Evolutionary conservation across 1,140 invertebrate genomes (phyloP).

Genomic region (Papilio dardanus): DNA sequence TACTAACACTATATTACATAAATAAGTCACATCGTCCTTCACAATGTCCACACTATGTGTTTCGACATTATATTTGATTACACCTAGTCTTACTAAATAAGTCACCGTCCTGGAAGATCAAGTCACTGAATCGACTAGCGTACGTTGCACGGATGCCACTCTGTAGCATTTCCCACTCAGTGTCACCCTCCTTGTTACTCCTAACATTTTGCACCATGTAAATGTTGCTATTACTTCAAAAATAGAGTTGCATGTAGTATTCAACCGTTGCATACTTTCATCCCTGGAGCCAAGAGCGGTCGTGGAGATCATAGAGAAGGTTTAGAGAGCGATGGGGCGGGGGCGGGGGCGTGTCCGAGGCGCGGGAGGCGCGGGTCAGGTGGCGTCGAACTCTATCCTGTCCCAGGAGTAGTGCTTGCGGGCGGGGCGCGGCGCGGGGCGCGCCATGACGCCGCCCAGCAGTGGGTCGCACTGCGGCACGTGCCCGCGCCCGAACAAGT

Average conservation of each 20-base stretch:
- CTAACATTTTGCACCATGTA: conserved; percentile 19
- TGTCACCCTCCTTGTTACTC: conserved; percentile 18
- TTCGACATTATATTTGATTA: conserved; percentile 52
- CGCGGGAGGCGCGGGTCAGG: conserved; percentile 67
- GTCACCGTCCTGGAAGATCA: conserved; percentile 68
- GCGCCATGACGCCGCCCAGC: conserved; percentile 70
- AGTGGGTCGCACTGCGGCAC: conserved; percentile 77
- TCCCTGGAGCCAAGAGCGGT: not conserved
- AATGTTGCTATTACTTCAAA: not conserved
- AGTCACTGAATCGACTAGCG: conserved; percentile 68
- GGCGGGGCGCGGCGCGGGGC: conserved; percentile 67
- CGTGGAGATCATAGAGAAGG: conserved; percentile 59
- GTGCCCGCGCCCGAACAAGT: conserved; percentile 71
- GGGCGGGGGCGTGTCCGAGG: conserved; percentile 19
- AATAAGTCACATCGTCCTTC: conserved; percentile 58
- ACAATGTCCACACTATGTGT: conserved; percentile 70
- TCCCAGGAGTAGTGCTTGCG: conserved; percentile 80
- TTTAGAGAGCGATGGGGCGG: conserved; percentile 49
- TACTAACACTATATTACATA: conserved; percentile 46
- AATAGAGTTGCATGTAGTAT: not conserved
- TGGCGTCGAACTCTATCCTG: conserved; percentile 76
- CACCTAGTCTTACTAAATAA: conserved; percentile 58
- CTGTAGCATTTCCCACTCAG: conserved; percentile 37
- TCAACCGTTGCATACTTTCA: not conserved
- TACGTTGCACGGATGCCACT: conserved; percentile 45